Conservation (phyloP, 92 coral and sea anemone species). For the Nematostella vectensis region DNA sequence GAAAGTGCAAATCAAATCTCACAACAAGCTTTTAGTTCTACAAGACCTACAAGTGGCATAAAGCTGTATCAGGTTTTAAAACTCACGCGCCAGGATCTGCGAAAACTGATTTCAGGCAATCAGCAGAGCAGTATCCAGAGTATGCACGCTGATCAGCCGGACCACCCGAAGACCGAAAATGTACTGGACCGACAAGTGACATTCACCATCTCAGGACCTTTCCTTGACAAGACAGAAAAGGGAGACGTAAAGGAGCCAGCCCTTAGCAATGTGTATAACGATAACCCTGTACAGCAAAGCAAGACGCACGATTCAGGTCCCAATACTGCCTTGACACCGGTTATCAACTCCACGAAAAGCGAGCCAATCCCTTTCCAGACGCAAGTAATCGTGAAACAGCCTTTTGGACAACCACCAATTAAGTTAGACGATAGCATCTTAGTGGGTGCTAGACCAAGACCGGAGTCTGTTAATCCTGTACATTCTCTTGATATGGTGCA, state of each 20-base stretch:
- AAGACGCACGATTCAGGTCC: too few species aligned
- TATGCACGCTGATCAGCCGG: neutral
- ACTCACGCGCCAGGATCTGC: conserved; percentile 7
- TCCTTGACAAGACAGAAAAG: neutral
- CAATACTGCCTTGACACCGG: too few species aligned
- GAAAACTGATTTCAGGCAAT: conserved; percentile 6
- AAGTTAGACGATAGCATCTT: too few species aligned
- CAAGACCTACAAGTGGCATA: neutral
- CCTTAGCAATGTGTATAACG: neutral
- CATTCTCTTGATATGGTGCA: too few species aligned
- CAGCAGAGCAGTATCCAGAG: neutral
- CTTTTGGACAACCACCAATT: too few species aligned
- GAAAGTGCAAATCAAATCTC: neutral
- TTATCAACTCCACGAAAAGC: too few species aligned
- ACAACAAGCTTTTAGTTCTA: too few species aligned
- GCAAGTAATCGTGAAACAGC: too few species aligned
- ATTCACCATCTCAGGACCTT: conserved; percentile 1
- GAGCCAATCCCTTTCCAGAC: too few species aligned
- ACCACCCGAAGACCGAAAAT: neutral
- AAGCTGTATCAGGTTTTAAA: conserved; percentile 14
- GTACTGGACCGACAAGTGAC: neutral
- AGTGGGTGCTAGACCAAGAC: too few species aligned
- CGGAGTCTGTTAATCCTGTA: too few species aligned
- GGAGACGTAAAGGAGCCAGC: neutral
- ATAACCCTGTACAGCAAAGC: neutral